Base-by-base conservation (phyloP, 1,140 invertebrate genomes). In the Zeugodacus cucurbitae region DNA sequence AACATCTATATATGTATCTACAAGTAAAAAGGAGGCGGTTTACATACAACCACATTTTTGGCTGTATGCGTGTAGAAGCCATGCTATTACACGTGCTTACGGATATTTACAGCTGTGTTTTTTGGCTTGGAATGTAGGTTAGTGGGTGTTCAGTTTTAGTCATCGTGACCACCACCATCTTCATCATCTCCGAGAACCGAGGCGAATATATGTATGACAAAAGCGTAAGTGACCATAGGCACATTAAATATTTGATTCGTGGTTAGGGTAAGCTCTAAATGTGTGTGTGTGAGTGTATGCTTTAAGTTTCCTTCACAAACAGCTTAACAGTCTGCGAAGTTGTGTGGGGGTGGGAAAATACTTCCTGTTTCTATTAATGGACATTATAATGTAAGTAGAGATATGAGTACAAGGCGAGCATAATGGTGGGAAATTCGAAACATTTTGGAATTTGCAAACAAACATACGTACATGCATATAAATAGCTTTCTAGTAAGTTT, bases 81-180 rank as follows among this genome's bases (percentile, higher is more conserved):
- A 1, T 6, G 4, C 67, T 29, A 32, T 14, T 29, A 67, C 62
- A 67, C 62, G 62, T 67, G 62, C 67, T 32, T 5, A 34, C 34
- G 32, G 67, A 37, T 22, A 74, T 74, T 22, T 74, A 74, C 67
- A 74, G 34, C 67, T 74, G 67, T 62, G 32, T 37, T 22, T 41
- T 64, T 1, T 41, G 2, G 67, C 20, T 74, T 17, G 34, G 26
- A 59, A 59, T 86, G 82, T 54, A 54, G 82, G 82, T 86, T 59
- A 86, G 82, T 59, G 82, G 82, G 82, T 86, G 82, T 86, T 86
- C 67, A 74, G n/a, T 86, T 86, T 41, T 74, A 54, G 82, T 54
- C 82, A 86, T 54, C 48, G 57, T 5, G 29, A 1, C 2, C 14
- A 74, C 17, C 3, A 74, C 0, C 57, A 57, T 8, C 41, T 26